These are phyloP conservation scores for Peromyscus attwateri DNA, from an alignment of 2,797 vertebrate species.

Conservation along the genomic window DNA sequence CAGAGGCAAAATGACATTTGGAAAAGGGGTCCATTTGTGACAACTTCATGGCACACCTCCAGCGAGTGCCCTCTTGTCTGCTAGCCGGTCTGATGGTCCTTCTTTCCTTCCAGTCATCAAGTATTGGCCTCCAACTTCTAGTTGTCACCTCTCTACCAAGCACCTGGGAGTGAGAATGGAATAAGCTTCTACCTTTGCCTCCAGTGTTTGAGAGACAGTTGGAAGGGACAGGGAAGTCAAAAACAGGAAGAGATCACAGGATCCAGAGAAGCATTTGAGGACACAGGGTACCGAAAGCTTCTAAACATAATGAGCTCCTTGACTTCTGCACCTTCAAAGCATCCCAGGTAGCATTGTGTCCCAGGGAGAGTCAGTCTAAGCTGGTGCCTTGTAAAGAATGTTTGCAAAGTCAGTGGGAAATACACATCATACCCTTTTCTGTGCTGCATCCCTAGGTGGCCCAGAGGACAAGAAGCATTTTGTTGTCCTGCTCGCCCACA, in stretches of 20 bases:
- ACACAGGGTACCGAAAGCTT: neutral
- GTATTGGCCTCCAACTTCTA: neutral
- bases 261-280: neutral
- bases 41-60: neutral
- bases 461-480: neutral
- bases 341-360: neutral
- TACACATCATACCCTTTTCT: neutral
- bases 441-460: neutral
- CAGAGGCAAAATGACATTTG: neutral
- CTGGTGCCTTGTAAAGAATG: neutral
- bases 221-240: neutral
- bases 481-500: neutral
- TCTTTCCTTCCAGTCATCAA: neutral
- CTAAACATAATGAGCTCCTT: neutral
- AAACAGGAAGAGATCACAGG: neutral
- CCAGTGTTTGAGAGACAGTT: neutral
- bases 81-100: neutral
- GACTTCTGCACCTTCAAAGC: neutral
- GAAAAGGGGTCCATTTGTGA: neutral
- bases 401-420: neutral
- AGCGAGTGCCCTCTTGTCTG: neutral
- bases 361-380: neutral
- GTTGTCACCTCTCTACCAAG: neutral
- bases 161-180: neutral
- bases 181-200: neutral